Evolutionary conservation across 2,888 invertebrate genomes (phyloP).

Genomic region (Flexamia atlantica): DNA sequence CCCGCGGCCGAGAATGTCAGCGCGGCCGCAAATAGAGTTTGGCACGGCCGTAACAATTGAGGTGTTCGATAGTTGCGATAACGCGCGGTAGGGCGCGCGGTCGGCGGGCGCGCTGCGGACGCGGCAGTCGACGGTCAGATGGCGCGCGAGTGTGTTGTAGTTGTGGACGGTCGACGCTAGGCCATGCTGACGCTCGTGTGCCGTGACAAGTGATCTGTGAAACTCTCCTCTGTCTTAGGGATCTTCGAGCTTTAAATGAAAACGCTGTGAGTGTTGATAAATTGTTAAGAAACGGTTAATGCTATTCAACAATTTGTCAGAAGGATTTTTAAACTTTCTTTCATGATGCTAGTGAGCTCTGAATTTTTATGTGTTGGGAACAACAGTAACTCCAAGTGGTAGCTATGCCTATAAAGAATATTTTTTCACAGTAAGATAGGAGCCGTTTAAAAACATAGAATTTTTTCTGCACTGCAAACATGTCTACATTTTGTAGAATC

Average conservation of each 20-base stretch:
- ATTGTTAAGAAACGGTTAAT: no score
- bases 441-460: no score
- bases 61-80: constrained; percentile 60
- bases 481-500: constrained; percentile 84
- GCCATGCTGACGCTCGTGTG: constrained; percentile 17
- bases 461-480: constrained; percentile 57
- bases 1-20: constrained; percentile 45
- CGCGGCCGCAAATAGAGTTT: constrained; percentile 40
- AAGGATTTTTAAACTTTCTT: no score
- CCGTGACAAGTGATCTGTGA: constrained; percentile 48
- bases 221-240: neutral
- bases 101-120: neutral
- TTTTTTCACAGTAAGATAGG: no score
- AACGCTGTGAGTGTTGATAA: neutral
- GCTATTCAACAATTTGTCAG: no score
- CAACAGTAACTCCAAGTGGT: no score
- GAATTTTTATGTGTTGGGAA: no score
- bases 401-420: no score
- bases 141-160: constrained; percentile 1
- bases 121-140: constrained; percentile 23
- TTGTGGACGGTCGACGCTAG: neutral
- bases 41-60: constrained; percentile 58
- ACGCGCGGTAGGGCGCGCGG: constrained; percentile 19
- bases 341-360: no score
- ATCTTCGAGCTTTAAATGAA: neutral